Base-by-base conservation (phyloP, 2,113 vertebrate species). In the Falco punctatus region DNA sequence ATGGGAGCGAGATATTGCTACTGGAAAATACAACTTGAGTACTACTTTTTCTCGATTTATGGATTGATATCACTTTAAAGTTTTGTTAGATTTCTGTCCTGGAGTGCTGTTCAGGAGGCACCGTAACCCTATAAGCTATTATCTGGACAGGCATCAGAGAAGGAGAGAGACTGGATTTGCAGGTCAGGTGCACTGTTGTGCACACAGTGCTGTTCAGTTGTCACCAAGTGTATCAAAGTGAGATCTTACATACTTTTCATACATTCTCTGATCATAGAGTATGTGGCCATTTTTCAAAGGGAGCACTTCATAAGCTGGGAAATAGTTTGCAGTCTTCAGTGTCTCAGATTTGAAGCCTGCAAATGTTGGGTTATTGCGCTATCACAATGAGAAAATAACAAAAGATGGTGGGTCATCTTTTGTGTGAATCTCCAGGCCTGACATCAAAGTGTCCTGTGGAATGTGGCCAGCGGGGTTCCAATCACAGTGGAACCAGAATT, bases 181-280 rank as follows among this genome's bases (percentile, higher is more conserved):
- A 77, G 82, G 72, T 95, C 1, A 20, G 32, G 30, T 58, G n/a
- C 18, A 9, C 48, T 49, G 20, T 59, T 78, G 26, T 64, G 77
- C 92, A 90, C 38, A 88, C 79, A 32, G 10, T 57, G 80, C 70
- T 65, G 57, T 75, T 78, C n/a, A 3, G 20, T 15, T 51, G 84
- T 82, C 66, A 61, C 80, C 67, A 57, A 2, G 13, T 3, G 26
- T 15, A 30, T 67, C 71, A 7, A 5, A 49, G 77, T 6, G 64
- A 64, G 42, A 61, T 33, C 57, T n/a, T 62, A 9, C 2, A 7
- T 10, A 4, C 15, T 35, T 73, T 5, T 9, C 58, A 1, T 21
- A 1, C 2, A 0, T 27, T 70, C 54, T 71, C 32, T 46, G 7
- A 23, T 28, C 14, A 4, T 11, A 52, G 33, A 12, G 55, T 8